Base-by-base conservation (phyloP, 1,140 invertebrate species). In the Zelostemma sp. region DNA sequence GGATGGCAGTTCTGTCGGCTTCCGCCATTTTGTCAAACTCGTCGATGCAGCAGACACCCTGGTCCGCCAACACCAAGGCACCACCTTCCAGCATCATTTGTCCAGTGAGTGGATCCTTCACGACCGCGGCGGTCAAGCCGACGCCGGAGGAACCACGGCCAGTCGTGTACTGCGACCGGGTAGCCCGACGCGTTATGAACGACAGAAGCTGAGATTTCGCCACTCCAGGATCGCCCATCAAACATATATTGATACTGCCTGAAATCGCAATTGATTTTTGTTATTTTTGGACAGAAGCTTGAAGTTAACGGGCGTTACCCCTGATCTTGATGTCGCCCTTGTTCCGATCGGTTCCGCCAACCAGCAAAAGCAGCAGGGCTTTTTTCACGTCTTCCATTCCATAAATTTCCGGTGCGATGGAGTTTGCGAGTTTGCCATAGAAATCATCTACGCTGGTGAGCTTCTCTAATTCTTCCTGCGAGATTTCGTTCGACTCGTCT, bases 21-120 rank as follows among this genome's bases (percentile, higher is more conserved):
- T 99, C 97, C 40, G 96, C 93, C 97, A 99, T 99, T 87, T 99
- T 99, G 84, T 99, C 98, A 86, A 99, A 99, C 86, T 99, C 98
- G 80, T 99, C 98, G 83, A 99, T 99, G 80, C 98, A 99, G 82
- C 98, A 99, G 31, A 99, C 94, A 16, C 98, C 93, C 77, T 97
- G 92, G 87, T 99, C 98, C 11, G 98, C 98, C 43, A 99, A 81
- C 8, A 99, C 98, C 1, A 99, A 85, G n/a, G 98, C 97, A 15
- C 98, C 98, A 25, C 97, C 98, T 85, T 99, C 98, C 79, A 99
- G 81, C 68, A 93, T 94, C 95, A 99, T 97, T 86, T 99, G 96
- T 1, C 95, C 96, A 0, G 98, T 99, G 12, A 99, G 82, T 0
- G 95, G 95, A 87, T 99, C 98, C 87, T 98, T 99, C 88, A 99